phyloP scores from a whole-genome alignment of 2,888 invertebrate genomes.

The Odontocerum albicorne region DNA sequence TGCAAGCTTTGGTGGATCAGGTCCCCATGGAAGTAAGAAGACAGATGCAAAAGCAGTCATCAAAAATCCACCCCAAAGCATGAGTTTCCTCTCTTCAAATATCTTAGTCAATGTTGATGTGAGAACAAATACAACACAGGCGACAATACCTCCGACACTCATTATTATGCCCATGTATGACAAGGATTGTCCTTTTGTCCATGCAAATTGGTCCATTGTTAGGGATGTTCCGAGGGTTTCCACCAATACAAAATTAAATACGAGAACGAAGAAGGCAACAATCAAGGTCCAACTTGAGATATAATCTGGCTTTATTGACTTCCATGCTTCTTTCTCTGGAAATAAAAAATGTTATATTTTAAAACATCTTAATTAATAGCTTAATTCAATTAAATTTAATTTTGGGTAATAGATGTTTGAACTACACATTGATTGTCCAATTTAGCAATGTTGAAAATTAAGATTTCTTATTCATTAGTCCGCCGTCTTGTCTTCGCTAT shows the following conservation, averaged over 20 bases:
- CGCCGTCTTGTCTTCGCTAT: too few relatives aligned
- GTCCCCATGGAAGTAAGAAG: constrained; percentile 77
- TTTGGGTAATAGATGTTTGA: too few relatives aligned
- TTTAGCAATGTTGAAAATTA: background rate
- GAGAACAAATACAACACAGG: constrained; percentile 70
- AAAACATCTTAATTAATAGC: too few relatives aligned
- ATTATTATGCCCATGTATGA: constrained; percentile 82
- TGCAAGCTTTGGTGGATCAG: constrained; percentile 64
- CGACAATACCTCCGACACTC: constrained; percentile 77
- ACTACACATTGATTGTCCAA: background rate
- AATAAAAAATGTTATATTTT: constrained; percentile 38
- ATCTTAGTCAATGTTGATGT: constrained; percentile 71
- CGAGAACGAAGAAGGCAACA: constrained; percentile 78
- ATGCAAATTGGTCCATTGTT: constrained; percentile 88
- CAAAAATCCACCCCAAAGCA: constrained; percentile 82
- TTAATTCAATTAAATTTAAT: too few relatives aligned
- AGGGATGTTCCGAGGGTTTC: constrained; percentile 84
- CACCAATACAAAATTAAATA: constrained; percentile 84
- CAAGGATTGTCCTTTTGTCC: constrained; percentile 75
- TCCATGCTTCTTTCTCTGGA: constrained; percentile 74
- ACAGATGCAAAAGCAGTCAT: constrained; percentile 75
- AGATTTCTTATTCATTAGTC: too few relatives aligned
- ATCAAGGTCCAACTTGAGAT: constrained; percentile 78
- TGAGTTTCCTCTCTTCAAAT: constrained; percentile 74
- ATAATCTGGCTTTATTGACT: constrained; percentile 70